phyloP scores from a whole-genome alignment of 2,888 invertebrate species.

The Zaprionus lineosus region DNA sequence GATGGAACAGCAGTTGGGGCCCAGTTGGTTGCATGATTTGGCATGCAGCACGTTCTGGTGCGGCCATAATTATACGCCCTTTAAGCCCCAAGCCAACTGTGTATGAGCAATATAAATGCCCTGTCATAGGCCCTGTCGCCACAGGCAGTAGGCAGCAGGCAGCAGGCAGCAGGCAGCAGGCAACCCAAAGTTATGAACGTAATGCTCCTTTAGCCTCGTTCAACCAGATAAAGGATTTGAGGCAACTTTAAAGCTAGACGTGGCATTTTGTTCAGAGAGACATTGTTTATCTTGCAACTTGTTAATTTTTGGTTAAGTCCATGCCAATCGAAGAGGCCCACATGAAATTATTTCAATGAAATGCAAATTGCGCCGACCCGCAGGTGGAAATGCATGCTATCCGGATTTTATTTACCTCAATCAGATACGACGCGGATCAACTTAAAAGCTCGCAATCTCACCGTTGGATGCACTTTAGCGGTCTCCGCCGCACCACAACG shows the following conservation, averaged over 20 bases:
- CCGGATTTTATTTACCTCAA: no score
- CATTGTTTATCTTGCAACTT: no score
- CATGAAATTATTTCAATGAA: no score
- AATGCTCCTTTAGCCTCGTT: no score
- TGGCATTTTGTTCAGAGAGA: no score
- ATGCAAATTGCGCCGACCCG: no score
- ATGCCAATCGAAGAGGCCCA: no score
- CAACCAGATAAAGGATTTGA: no score
- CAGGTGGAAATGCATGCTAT: not conserved
- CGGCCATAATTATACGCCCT: slow-evolving; percentile 55
- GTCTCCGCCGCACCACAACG: slow-evolving; percentile 4
- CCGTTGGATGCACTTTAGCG: slow-evolving; percentile 6
- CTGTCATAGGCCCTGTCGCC: slow-evolving; percentile 9
- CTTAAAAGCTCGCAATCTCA: slow-evolving; percentile 8
- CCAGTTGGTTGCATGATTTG: slow-evolving; percentile 34
- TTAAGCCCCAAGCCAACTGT: slow-evolving; percentile 20
- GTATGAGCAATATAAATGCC: slow-evolving; percentile 32
- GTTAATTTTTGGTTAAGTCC: no score
- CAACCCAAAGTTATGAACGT: no score
- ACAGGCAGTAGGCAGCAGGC: not conserved
- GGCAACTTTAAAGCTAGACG: no score
- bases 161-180: no score
- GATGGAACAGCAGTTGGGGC: slow-evolving; percentile 6
- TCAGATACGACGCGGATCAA: not conserved
- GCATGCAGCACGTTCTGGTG: slow-evolving; percentile 30